phyloP scores from a whole-genome alignment of 2,888 invertebrate species.

The Andricus quercusramuli region DNA sequence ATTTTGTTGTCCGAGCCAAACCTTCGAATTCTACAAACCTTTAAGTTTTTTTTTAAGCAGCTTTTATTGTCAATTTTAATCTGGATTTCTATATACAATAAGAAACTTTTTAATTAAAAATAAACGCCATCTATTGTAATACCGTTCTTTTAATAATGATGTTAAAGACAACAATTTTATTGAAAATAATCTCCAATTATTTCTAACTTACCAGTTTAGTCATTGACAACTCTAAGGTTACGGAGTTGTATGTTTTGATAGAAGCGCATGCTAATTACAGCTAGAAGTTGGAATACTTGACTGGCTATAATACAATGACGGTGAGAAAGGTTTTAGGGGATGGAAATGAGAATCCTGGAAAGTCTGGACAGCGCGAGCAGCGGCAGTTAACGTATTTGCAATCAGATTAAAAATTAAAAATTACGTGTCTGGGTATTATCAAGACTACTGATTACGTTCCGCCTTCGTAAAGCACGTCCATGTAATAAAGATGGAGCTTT shows the following conservation, averaged over 20 bases:
- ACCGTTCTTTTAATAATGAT: no score
- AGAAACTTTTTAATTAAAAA: no score
- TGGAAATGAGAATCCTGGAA: constrained; percentile 47
- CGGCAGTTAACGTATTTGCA: constrained; percentile 79
- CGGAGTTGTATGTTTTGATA: neutral
- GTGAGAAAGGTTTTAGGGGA: constrained; percentile 23
- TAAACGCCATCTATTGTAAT: no score
- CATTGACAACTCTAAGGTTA: neutral
- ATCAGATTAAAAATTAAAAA: constrained; percentile 59
- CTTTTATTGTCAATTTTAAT: no score
- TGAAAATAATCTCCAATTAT: no score
- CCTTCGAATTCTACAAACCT: no score
- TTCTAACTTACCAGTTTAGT: neutral
- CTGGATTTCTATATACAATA: no score
- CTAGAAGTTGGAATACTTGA: neutral
- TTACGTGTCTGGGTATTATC: neutral
- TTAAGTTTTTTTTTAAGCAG: no score
- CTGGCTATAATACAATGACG: neutral
- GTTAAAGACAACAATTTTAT: no score
- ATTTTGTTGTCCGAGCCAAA: no score
- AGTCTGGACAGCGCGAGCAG: constrained; percentile 79
- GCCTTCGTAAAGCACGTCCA: neutral
- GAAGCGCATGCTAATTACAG: constrained; percentile 25
- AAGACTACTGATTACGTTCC: constrained; percentile 37
- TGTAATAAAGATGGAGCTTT: neutral